Percentiles rank a stretch among this genome's conserved stretches.
Conservation (phyloP, 2,113 vertebrate genomes). For the Mohoua ochrocephala region DNA sequence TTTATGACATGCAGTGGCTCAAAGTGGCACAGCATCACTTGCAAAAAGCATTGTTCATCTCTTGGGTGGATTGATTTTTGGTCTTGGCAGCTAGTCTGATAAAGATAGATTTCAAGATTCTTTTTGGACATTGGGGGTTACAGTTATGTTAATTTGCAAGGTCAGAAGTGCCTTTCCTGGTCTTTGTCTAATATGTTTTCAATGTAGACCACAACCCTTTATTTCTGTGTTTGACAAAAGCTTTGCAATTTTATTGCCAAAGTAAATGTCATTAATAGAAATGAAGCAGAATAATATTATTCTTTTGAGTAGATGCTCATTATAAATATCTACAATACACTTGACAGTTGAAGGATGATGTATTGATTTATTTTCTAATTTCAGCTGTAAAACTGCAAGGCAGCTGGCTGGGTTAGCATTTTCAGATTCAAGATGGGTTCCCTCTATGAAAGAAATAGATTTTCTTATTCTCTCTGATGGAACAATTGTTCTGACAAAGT, state of each 20-base stretch:
- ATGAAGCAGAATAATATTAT: background rate
- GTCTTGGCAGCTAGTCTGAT: background rate
- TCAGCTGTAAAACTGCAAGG: background rate
- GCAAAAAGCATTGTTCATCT: background rate
- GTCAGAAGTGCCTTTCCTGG: background rate
- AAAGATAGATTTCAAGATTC: background rate
- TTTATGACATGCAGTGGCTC: background rate
- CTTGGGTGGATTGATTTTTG: background rate
- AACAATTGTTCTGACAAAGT: background rate
- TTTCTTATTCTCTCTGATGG: background rate
- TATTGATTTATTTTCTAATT: slow-evolving; percentile 32
- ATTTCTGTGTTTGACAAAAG: background rate
- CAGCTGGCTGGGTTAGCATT: background rate
- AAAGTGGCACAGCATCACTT: background rate
- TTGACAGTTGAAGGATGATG: background rate
- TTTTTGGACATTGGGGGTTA: background rate
- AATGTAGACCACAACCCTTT: background rate
- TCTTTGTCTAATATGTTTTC: background rate
- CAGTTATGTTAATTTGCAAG: background rate
- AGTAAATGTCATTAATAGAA: background rate
- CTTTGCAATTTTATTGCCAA: background rate
- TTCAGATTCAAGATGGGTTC: background rate
- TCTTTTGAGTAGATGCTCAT: background rate
- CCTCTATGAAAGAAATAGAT: background rate
- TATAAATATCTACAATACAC: background rate